Base-by-base conservation (phyloP, 2,888 invertebrate species). In the Dione vanillae region DNA sequence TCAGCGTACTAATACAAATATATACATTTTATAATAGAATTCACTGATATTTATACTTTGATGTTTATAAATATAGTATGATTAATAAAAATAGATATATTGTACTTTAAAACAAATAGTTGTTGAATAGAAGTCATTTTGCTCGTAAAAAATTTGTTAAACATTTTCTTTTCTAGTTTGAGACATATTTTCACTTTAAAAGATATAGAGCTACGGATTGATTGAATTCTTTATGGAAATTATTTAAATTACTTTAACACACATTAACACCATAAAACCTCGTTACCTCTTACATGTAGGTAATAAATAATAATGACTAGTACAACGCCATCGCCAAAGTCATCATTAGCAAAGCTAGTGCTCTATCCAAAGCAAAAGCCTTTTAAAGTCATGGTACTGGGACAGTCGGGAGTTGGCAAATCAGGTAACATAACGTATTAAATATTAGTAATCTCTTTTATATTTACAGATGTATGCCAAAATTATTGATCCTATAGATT, bases 381-480 rank as follows among this genome's bases (percentile, higher is more conserved):
- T 0, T 93, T 96, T 74, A 96, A 95, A 85, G 94, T 97, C 10
- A 96, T 97, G 95, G 95, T 97, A 8, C 87, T 97, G 41, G 97
- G 97, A 5, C 97, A 97, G 81, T 95, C 96, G 27, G 97, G 96
- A 58, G 96, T 97, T 65, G 97, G 97, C 12, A 97, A 97, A 90
- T 96, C 97, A 78, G 97, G 97, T 97, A 64, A 37, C n/a, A 52
- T 1, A 14, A 0, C n/a, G n/a, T n/a, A n/a, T n/a, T n/a, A n/a
- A n/a, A n/a, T n/a, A n/a, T n/a, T n/a, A n/a, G n/a, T n/a, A n/a
- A n/a, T n/a, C n/a, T n/a, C n/a, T n/a, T n/a, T n/a, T n/a, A n/a
- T 54, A 54, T 35, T 37, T 54, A 16, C n/a, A 3, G 1, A 49
- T 49, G 19, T 19, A 49, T n/a, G n/a, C n/a, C n/a, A n/a, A n/a